Base-by-base conservation (phyloP, 2,797 vertebrate genomes). In the Psittacula derbiana region DNA sequence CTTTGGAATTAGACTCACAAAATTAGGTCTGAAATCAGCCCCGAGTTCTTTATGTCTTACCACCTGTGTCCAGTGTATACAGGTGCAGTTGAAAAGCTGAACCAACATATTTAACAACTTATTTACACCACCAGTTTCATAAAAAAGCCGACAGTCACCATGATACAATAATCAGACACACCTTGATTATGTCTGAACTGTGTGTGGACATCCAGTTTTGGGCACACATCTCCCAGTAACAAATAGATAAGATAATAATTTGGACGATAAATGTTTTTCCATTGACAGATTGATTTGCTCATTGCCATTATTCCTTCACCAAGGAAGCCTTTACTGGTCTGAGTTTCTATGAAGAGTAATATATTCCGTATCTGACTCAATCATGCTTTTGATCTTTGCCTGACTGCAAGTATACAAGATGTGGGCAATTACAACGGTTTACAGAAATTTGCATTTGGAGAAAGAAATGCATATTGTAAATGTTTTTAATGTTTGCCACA, bases 401-500 rank as follows among this genome's bases (percentile, higher is more conserved):
- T 92, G 73, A 49, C 79, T 96, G 93, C 86, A 85, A 86, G 40
- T 53, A 47, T 83, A 66, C 80, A 84, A 89, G 72, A 97, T 92
- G 80, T 36, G 90, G 85, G 91, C 92, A 95, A 97, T 96, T 97
- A 93, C 65, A 92, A 92, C 46, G 10, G 76, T 89, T 96, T 4
- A 0, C 30, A 84, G 57, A 93, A 95, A 95, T 93, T 92, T 95
- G 89, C 83, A 83, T 95, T 94, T 96, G 78, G 80, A 90, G 88
- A 95, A 91, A 92, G 91, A 95, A 97, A 95, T 95, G 92, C 95
- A 96, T 94, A 97, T 96, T 97, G 93, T 86, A 91, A 95, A 95
- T 80, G 80, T 95, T 97, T 90, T 92, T 95, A 97, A 97, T 96
- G 92, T 96, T 97, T 95, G 97, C 86, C 30, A 4, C 96, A 97